These are phyloP conservation scores for Bradypus variegatus DNA, from an alignment of 2,797 vertebrate species.

Conservation along the genomic window DNA sequence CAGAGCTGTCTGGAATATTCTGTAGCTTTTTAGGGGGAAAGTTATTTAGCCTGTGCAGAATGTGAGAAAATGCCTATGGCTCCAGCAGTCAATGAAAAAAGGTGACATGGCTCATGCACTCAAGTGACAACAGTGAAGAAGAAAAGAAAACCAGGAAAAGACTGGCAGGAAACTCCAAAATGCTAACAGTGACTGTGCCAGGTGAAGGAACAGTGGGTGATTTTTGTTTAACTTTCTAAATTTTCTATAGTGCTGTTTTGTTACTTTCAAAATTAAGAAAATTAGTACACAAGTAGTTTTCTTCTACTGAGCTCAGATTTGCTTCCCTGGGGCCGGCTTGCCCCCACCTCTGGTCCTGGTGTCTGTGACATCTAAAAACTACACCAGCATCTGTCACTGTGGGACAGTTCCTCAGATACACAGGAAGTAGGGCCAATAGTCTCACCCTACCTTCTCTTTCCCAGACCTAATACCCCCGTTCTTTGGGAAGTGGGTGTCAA, in stretches of 20 bases:
- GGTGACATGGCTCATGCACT: not conserved
- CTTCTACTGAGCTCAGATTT: not conserved
- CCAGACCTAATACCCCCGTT: not conserved
- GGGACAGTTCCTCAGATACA: not conserved
- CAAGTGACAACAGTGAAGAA: not conserved
- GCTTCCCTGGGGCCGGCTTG: not conserved
- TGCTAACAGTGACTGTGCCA: not conserved
- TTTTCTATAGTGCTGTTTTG: not conserved
- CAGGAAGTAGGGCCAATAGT: not conserved
- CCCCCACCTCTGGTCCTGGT: no score
- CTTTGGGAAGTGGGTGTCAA: not conserved
- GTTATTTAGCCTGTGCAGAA: not conserved
- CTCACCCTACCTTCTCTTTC: not conserved
- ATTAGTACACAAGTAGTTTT: not conserved
- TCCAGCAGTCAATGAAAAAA: not conserved
- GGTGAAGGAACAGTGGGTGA: not conserved
- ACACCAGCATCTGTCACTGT: not conserved
- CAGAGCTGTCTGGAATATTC: not conserved
- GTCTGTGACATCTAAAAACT: not conserved
- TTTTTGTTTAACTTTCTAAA: not conserved
- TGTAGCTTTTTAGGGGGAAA: not conserved
- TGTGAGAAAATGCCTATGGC: not conserved
- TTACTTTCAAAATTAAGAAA: constrained; percentile 8
- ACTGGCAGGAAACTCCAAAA: not conserved
- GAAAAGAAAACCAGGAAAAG: not conserved